Percentiles rank a stretch among this genome's conserved stretches.
Conservation (phyloP, 2,888 invertebrate species). For the Xanthorhoe spadicearia region DNA sequence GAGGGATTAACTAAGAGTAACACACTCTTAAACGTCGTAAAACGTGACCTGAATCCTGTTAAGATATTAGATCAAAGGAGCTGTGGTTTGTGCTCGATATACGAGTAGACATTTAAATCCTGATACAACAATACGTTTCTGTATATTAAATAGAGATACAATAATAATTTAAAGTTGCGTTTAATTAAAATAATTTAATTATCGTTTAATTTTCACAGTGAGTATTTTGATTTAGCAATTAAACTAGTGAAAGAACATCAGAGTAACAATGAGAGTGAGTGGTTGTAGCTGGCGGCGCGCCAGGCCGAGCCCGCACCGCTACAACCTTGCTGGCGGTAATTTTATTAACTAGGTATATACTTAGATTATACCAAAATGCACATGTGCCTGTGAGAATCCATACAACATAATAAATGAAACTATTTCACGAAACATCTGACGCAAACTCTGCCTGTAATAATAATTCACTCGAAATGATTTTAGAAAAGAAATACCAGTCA, state of each 20-base stretch:
- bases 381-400: constrained; percentile 8
- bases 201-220: too few relatives aligned
- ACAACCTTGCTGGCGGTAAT: constrained; percentile 37
- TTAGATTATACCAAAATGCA: constrained; percentile 28
- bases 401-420: constrained; percentile 17
- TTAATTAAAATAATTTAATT: too few relatives aligned
- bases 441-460: not conserved
- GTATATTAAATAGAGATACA: not conserved
- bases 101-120: not conserved
- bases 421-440: not conserved
- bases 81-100: constrained; percentile 30
- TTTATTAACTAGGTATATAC: constrained; percentile 24
- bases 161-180: too few relatives aligned
- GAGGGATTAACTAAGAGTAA: constrained; percentile 48
- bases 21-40: constrained; percentile 46
- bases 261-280: constrained; percentile 55
- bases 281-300: constrained; percentile 59
- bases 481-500: too few relatives aligned
- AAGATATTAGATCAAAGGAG: constrained; percentile 47
- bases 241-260: constrained; percentile 55
- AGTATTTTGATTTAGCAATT: constrained; percentile 31
- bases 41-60: constrained; percentile 48
- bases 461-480: not conserved
- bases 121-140: not conserved
- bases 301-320: constrained; percentile 46